These are phyloP conservation scores for Gonocerus acuteangulatus DNA, from an alignment of 2,888 invertebrate species.

Conservation along the genomic window DNA sequence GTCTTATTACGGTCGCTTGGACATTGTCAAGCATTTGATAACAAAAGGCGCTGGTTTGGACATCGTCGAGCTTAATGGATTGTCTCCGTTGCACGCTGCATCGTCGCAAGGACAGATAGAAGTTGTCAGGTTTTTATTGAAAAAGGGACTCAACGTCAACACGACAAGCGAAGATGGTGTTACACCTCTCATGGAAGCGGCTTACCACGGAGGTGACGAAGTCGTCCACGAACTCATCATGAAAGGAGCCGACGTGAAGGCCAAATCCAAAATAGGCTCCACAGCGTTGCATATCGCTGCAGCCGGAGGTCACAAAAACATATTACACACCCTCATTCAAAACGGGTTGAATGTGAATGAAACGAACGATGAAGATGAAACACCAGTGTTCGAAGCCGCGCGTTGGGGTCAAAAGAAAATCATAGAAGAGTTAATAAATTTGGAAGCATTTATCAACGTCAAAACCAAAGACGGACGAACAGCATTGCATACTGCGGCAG, in stretches of 20 bases:
- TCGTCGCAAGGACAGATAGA: not conserved
- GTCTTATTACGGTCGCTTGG: not conserved
- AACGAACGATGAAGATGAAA: not conserved
- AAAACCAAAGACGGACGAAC: not conserved
- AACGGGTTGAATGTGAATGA: not conserved
- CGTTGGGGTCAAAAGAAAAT: not conserved
- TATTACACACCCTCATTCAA: not conserved
- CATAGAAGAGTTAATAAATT: not conserved
- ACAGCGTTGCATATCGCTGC: slow-evolving; percentile 3
- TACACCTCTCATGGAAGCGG: slow-evolving; percentile 4
- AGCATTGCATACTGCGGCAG: not conserved
- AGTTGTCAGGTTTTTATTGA: not conserved
- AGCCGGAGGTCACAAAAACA: not conserved
- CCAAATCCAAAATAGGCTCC: not conserved
- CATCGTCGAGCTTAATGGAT: not conserved
- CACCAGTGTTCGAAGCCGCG: not conserved
- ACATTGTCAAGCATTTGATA: slow-evolving; percentile 5
- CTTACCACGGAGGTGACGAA: not conserved
- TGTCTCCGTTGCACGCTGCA: slow-evolving; percentile 14
- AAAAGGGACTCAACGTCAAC: not conserved
- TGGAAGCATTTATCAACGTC: not conserved
- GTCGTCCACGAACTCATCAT: not conserved
- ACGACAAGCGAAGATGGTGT: not conserved
- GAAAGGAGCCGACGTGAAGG: not conserved
- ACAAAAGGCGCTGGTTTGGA: not conserved